Base-by-base conservation (phyloP, 2,113 vertebrate genomes). In the Motacilla alba region DNA sequence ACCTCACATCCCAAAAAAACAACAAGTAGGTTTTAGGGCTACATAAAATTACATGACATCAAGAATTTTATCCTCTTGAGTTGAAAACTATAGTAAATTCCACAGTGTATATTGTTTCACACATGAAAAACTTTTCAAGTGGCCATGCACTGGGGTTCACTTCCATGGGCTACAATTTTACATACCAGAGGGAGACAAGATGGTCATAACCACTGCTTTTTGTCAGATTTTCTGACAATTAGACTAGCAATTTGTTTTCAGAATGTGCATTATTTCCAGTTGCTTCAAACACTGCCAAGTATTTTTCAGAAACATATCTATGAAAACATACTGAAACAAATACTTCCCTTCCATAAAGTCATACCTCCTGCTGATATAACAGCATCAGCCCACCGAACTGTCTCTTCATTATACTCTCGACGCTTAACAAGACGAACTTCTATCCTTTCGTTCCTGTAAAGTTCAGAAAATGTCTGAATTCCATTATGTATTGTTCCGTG, bases 311-410 rank as follows among this genome's bases (percentile, higher is more conserved):
- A 77, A 73, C 9, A 0, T 27, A 80, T 50, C 22, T 31, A 39
- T 2, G 3, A 80, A 92, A 95, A 64, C 7, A 79, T 31, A 60
- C 5, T 74, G 64, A 84, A 95, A 89, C 41, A 67, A 84, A 41
- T 35, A 58, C 46, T 83, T 87, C 49, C 37, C 62, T 92, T 86
- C 64, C 70, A 68, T 39, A 49, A 80, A 85, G 81, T 66, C 94
- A 39, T 98, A 99, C 99, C 99, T 98, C 99, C 99, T 86, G 99
- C 99, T 63, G 99, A 99, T 95, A 99, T 97, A 46, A 99, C 97
- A 64, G 99, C 98, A 91, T 99, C 99, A 23, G 99, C 99, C 99
- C 99, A 99, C 91, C 96, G 98, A 78, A 99, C 99, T 3, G 98
- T 98, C 47, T 99, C 98, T 93, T 99, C 98, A 37, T 98, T 94